Evolutionary conservation across 2,113 vertebrate genomes (phyloP), one percentile per base, ranked within the genome.

Genomic region (Anoplopoma fimbria): DNA sequence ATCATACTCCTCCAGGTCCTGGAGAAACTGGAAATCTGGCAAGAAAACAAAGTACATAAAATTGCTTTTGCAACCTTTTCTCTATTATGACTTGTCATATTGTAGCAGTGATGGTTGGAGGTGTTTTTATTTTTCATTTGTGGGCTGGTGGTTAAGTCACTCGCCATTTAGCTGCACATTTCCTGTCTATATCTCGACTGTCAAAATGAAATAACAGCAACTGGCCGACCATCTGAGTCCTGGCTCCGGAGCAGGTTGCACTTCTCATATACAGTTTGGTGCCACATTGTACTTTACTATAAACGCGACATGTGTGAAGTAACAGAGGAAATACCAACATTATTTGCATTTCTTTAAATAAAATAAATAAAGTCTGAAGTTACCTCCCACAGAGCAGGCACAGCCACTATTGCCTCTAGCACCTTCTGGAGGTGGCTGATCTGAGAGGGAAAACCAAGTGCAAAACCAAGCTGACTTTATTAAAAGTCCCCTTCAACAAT

Each of bases 311-410:
- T 36, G 4, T 21, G n/a, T 23, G 1, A 57, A 42, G 47, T n/a
- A 38, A 47, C 1, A 33, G 10, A 64, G n/a, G 15, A 60, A 53
- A 29, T 2, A 1, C 15, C 4, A 49, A 25, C 1, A 49, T 17
- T 7, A 62, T 53, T 67, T 47, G 25, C 2, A 29, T 40, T 55
- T 68, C 0, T n/a, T 53, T 6, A 74, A 79, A 69, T 68, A 68
- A 82, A 75, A 67, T 33, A 2, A 0, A 31, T 31, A 3, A 71
- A 70, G 1, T 29, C 8, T 25, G n/a, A 27, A 4, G 6, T 67
- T 87, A 99, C 98, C 97, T 98, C 96, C 96, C 98, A 98, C 40
- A 99, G 93, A 9, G 94, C 93, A 49, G 94, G 95, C 77, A 98
- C 92, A 27, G 97, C 95, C 68, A 95, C 95, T 31, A 95, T 90